phyloP scores from a whole-genome alignment of 1,140 invertebrate species.

The Telenomus remus region DNA sequence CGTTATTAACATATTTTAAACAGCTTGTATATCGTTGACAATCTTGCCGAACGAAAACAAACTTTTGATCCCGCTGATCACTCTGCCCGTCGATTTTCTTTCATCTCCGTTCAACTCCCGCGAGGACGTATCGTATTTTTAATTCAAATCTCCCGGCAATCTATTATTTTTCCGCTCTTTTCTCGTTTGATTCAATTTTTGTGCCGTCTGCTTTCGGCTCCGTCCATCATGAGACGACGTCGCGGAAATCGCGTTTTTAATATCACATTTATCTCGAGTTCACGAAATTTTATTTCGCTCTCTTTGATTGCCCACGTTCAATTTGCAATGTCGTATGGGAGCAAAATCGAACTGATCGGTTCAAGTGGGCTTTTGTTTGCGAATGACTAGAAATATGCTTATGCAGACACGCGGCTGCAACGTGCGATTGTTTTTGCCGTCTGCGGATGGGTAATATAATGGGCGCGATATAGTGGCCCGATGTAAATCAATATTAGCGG shows the following conservation, averaged over 20 bases:
- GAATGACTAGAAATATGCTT: constrained; percentile 6
- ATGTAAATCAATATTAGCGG: constrained; percentile 65
- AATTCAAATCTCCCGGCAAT: constrained; percentile 59
- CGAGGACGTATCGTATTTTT: constrained; percentile 56
- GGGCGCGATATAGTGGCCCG: constrained; percentile 48
- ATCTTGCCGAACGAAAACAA: not conserved
- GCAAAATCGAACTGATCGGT: constrained; percentile 9
- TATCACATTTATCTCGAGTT: too few species aligned
- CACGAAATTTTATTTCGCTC: too few species aligned
- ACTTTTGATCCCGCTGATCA: constrained; percentile 54
- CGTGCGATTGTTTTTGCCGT: constrained; percentile 38
- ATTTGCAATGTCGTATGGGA: not conserved
- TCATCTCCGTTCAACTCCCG: constrained; percentile 56
- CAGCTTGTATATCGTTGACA: too few species aligned
- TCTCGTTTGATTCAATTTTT: constrained; percentile 57
- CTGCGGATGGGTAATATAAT: constrained; percentile 40
- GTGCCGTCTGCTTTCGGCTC: constrained; percentile 33
- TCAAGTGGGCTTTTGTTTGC: constrained; percentile 8
- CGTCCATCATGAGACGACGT: constrained; percentile 9
- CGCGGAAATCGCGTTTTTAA: constrained; percentile 19
- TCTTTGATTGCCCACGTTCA: too few species aligned
- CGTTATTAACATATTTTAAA: too few species aligned
- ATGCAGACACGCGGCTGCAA: constrained; percentile 14
- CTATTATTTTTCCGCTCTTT: constrained; percentile 56
- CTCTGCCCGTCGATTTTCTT: constrained; percentile 59